Base-by-base conservation (phyloP, 2,113 vertebrate species). In the Sylvicapra grimmia region DNA sequence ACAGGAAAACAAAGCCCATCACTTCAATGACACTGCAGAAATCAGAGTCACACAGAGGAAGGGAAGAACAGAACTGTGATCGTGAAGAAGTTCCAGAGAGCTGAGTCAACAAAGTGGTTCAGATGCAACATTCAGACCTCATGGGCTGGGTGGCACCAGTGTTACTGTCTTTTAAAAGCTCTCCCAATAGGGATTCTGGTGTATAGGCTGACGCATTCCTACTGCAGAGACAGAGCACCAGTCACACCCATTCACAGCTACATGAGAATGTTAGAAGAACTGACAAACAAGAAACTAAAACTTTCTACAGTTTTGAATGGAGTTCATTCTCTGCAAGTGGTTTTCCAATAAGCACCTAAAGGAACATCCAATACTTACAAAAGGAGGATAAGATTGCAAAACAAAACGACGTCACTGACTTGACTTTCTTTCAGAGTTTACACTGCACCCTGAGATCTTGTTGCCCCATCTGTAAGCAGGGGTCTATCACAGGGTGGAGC, bases 331-430 rank as follows among this genome's bases (percentile, higher is more conserved):
- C 63, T 14, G 18, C 18, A 23, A 47, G 61, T 29, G n/a, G 40
- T 88, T 95, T 83, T 94, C 51, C 72, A 95, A 80, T 13, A 65
- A 61, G 27, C 11, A 91, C n/a, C 31, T 49, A 16, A 86, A 90
- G 33, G 21, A 75, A 92, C 89, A 89, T 33, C 72, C 25, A 72
- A 49, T 15, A 23, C 54, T 92, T 92, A 40, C 23, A 54, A 51
- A 47, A 61, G 84, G 86, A 68, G 16, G 40, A 51, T 21, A 83
- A 49, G 53, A 27, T 7, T 40, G 54, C 51, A 31, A 65, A 89
- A 77, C 4, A 83, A 49, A 72, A 44, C 0, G 13, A 75, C 6
- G 2, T 40, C 63, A 33, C 82, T 59, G 87, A 59, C 4, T 3
- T 6, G 0, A 3, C 27, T 33, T 29, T 86, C 80, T 65, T 86